phyloP scores from a whole-genome alignment of 2,113 vertebrate species.

The Chlorodrepanis virens region DNA sequence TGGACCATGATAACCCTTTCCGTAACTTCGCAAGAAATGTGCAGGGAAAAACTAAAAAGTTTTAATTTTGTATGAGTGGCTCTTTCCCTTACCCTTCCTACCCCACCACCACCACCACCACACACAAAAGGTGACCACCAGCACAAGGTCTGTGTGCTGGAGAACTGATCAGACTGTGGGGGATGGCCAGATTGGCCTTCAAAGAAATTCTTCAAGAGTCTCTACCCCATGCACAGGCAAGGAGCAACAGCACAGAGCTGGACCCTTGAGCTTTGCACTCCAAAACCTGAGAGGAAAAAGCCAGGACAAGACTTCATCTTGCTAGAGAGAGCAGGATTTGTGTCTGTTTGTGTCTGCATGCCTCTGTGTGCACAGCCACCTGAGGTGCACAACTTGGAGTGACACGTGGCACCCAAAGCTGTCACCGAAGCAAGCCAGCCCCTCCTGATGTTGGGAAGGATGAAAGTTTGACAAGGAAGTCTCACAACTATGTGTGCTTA shows the following conservation, averaged over 20 bases:
- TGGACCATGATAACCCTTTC: background rate
- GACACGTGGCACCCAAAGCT: background rate
- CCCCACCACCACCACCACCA: background rate
- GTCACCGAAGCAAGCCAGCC: background rate
- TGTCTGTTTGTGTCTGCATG: rapidly evolving
- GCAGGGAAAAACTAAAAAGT: rapidly evolving
- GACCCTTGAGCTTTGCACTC: background rate
- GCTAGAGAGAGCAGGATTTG: background rate
- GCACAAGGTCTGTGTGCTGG: background rate
- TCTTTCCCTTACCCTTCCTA: background rate
- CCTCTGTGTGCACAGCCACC: background rate
- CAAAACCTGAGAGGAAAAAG: background rate
- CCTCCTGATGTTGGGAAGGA: background rate
- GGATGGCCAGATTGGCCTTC: background rate
- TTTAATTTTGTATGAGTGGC: background rate
- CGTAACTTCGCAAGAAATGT: rapidly evolving
- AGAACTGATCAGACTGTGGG: background rate
- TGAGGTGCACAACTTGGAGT: rapidly evolving
- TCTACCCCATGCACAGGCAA: background rate
- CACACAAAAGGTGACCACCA: background rate
- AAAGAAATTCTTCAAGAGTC: background rate
- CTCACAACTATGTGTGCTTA: too few relatives aligned
- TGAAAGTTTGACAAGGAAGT: too few relatives aligned
- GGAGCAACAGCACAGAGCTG: background rate
- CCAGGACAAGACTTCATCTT: background rate